Percentiles rank a stretch among this genome's conserved stretches.
These are phyloP conservation scores for Trinorchestia longiramus DNA, from an alignment of 1,140 invertebrate genomes.

Conservation along the genomic window DNA sequence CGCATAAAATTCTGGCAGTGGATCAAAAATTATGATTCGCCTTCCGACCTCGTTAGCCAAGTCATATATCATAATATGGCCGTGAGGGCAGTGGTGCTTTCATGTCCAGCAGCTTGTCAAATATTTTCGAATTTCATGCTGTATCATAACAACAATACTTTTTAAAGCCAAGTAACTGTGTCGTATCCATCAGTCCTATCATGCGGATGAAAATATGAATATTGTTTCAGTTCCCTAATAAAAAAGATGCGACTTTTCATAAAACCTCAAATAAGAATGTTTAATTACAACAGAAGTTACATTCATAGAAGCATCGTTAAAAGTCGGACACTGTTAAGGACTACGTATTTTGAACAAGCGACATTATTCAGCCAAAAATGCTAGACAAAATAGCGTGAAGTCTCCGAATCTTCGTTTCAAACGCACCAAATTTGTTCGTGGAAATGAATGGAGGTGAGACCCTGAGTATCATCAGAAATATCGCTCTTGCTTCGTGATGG, in stretches of 20 bases:
- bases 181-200: not conserved
- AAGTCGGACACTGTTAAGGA: not conserved
- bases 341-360: not conserved
- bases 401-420: not conserved
- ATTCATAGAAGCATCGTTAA: not conserved
- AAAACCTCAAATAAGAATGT: not conserved
- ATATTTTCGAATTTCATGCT: not conserved
- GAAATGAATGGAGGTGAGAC: not conserved
- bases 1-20: slow-evolving; percentile 47
- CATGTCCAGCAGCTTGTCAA: not conserved
- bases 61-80: not conserved
- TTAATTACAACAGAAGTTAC: not conserved
- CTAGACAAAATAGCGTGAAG: not conserved
- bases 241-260: not conserved
- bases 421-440: not conserved
- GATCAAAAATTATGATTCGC: slow-evolving; percentile 48
- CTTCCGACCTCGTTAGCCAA: slow-evolving; percentile 10
- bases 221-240: not conserved
- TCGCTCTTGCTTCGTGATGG: not conserved
- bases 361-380: not conserved
- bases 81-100: not conserved
- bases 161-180: not conserved
- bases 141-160: not conserved
- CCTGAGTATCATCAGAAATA: not conserved
- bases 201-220: not conserved